A percentile compares a stretch with the other conserved stretches of the same genome.
Evolutionary conservation across 1,140 invertebrate species (phyloP).

Genomic region (Telenomus remus): DNA sequence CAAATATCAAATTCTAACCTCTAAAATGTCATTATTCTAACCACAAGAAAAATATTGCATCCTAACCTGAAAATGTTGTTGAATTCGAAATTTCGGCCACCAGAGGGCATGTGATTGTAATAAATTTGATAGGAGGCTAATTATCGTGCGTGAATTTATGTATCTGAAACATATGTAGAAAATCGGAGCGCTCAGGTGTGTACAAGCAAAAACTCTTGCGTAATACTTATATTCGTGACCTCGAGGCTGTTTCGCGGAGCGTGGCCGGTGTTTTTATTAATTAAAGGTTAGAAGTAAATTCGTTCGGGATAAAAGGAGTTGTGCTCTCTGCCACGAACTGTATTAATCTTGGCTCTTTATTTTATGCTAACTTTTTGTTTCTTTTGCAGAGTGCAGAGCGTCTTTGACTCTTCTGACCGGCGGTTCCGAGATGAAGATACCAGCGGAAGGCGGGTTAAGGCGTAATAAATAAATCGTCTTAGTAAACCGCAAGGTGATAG

Average conservation of each 20-base stretch:
- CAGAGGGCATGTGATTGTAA: no score
- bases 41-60: no score
- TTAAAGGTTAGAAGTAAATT: constrained; percentile 64
- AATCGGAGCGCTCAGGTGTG: no score
- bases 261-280: constrained; percentile 66
- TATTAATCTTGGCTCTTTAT: constrained; percentile 26
- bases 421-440: constrained; percentile 69
- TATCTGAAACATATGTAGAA: no score
- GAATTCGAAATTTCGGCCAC: no score
- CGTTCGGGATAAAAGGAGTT: constrained; percentile 42
- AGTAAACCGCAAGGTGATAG: constrained; percentile 66
- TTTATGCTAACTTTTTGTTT: constrained; percentile 17
- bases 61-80: no score
- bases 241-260: constrained; percentile 53
- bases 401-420: constrained; percentile 38
- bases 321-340: constrained; percentile 21
- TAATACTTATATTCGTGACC: constrained; percentile 53
- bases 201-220: constrained; percentile 18
- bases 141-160: no score
- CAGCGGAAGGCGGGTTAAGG: constrained; percentile 65
- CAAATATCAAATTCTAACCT: no score
- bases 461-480: constrained; percentile 67
- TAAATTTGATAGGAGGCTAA: no score
- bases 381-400: constrained; percentile 22
- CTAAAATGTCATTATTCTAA: no score